These are phyloP conservation scores for Epicauta chinensis DNA, from an alignment of 1,140 invertebrate species.

Conservation along the genomic window DNA sequence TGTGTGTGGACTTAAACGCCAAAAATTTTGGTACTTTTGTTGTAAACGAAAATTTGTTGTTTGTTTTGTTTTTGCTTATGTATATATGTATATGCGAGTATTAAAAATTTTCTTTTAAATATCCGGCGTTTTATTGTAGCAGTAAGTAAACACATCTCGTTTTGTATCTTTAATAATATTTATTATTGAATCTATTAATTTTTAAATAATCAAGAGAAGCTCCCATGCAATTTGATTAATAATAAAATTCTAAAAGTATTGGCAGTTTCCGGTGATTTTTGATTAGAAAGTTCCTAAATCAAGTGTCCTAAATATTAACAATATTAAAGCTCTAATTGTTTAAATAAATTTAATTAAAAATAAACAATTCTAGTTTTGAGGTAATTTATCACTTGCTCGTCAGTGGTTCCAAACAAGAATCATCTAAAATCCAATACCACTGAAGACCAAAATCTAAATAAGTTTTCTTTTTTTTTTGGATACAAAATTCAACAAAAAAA, in stretches of 20 bases:
- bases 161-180: not conserved
- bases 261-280: constrained; percentile 7
- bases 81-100: constrained; percentile 17
- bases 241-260: constrained; percentile 15
- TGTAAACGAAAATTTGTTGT: constrained; percentile 10
- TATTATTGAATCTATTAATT: not conserved
- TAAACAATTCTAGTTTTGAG: not conserved
- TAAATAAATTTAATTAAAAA: not conserved
- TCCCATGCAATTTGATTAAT: not conserved
- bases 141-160: not conserved
- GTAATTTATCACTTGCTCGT: not conserved
- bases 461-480: too few species aligned
- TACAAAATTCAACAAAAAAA: too few species aligned
- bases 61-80: constrained; percentile 16
- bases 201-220: not conserved
- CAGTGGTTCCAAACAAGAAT: too few species aligned
- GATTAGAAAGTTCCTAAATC: too few species aligned
- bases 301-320: not conserved
- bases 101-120: constrained; percentile 18
- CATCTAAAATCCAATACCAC: too few species aligned
- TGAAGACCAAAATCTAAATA: too few species aligned
- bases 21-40: constrained; percentile 14
- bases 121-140: not conserved
- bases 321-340: not conserved
- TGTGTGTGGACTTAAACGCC: too few species aligned